phyloP scores from a whole-genome alignment of 2,888 invertebrate genomes.

The Ceraclea dissimilis region DNA sequence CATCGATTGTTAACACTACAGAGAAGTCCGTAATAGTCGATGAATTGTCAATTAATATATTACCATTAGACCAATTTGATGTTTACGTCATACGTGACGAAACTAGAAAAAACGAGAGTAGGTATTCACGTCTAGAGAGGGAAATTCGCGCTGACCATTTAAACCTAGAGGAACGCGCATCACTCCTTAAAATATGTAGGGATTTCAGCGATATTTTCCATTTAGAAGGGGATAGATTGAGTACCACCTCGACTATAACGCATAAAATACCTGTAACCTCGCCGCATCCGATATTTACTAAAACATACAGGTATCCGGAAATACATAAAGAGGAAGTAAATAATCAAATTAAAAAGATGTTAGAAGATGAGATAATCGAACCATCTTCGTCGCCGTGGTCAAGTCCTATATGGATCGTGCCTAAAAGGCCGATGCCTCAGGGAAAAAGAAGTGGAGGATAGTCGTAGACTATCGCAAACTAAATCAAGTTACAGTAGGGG shows the following conservation, averaged over 20 bases:
- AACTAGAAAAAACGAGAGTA: not conserved
- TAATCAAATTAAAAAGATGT: slow-evolving; percentile 28
- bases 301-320: slow-evolving; percentile 29
- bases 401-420: slow-evolving; percentile 20
- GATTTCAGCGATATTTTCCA: slow-evolving; percentile 25
- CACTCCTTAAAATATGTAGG: slow-evolving; percentile 25
- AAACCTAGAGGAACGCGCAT: slow-evolving; percentile 27
- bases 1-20: not conserved
- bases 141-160: slow-evolving; percentile 20
- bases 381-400: slow-evolving; percentile 24
- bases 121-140: not conserved
- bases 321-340: slow-evolving; percentile 29
- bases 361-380: slow-evolving; percentile 28
- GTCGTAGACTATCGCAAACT: slow-evolving; percentile 5
- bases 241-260: slow-evolving; percentile 25
- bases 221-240: slow-evolving; percentile 27
- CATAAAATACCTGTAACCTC: slow-evolving; percentile 27
- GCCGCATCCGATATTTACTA: slow-evolving; percentile 26
- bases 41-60: not conserved
- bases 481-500: slow-evolving; percentile 7
- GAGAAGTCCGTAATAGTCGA: not conserved
- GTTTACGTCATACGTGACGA: not conserved
- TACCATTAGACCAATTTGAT: not conserved
- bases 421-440: slow-evolving; percentile 17
- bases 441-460: slow-evolving; percentile 3